phyloP scores from a whole-genome alignment of 2,888 invertebrate species.

The Drosophila leonis region DNA sequence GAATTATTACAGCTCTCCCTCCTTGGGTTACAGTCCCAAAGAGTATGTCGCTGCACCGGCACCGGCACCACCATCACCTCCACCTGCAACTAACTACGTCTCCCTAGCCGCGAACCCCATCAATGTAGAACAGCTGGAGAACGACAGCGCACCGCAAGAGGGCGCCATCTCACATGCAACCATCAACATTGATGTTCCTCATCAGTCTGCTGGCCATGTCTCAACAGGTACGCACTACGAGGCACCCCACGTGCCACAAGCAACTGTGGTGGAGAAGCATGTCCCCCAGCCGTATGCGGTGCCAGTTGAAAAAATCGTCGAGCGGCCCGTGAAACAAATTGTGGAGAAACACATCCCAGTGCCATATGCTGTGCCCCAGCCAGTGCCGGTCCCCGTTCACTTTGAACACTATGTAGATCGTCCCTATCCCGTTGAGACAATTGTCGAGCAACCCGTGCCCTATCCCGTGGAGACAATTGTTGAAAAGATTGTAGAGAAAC shows the following conservation, averaged over 20 bases:
- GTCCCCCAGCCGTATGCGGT: slow-evolving; percentile 84
- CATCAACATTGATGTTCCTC: slow-evolving; percentile 38
- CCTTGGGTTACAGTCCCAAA: slow-evolving; percentile 34
- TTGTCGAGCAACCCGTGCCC: slow-evolving; percentile 86
- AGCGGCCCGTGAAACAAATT: slow-evolving; percentile 86
- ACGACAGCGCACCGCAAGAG: slow-evolving; percentile 63
- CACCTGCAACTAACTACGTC: slow-evolving; percentile 50
- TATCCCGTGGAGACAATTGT: slow-evolving; percentile 86
- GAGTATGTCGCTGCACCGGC: slow-evolving; percentile 29
- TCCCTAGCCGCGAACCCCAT: slow-evolving; percentile 78
- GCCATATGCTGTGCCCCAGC: slow-evolving; percentile 86
- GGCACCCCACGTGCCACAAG: background rate
- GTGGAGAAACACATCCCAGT: slow-evolving; percentile 86
- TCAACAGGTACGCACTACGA: slow-evolving; percentile 8
- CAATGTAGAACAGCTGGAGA: slow-evolving; percentile 67
- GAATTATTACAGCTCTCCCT: slow-evolving; percentile 24
- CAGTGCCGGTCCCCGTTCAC: slow-evolving; percentile 85
- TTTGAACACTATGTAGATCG: slow-evolving; percentile 87
- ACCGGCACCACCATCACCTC: slow-evolving; percentile 10
- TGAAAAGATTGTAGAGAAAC: slow-evolving; percentile 87
- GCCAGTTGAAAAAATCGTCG: slow-evolving; percentile 84
- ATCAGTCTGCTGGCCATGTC: background rate
- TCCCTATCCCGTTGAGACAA: slow-evolving; percentile 83
- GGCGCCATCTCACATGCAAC: slow-evolving; percentile 45
- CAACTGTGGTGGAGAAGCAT: slow-evolving; percentile 84